Evolutionary conservation across 2,888 invertebrate species (phyloP).

Genomic region (Eupithecia exiguata): DNA sequence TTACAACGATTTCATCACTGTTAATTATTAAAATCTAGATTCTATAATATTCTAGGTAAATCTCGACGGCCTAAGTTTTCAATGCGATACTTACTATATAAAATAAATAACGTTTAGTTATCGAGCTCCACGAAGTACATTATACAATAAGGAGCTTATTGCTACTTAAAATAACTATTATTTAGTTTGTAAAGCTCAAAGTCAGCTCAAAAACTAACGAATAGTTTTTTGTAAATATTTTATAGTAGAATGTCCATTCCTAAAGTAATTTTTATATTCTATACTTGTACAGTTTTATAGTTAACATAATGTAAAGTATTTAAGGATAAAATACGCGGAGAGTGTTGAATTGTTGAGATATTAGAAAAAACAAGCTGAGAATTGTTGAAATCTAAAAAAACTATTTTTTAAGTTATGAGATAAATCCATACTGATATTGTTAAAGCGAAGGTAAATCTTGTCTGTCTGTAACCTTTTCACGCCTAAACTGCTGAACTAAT

Average conservation of each 20-base stretch:
- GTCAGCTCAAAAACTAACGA: conserved; percentile 75
- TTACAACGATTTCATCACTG: not conserved
- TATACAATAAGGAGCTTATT: conserved; percentile 51
- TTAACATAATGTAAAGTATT: conserved; percentile 8
- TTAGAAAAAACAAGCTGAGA: not conserved
- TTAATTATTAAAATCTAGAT: not conserved
- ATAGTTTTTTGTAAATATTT: conserved; percentile 68
- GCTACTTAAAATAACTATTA: conserved; percentile 50
- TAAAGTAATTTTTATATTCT: conserved; percentile 69
- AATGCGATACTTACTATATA: not conserved
- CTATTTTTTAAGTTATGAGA: not conserved
- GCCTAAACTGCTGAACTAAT: not conserved
- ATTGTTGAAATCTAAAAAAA: not conserved
- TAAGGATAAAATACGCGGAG: not conserved
- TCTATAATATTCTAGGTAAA: not conserved
- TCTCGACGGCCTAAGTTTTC: conserved; percentile 2
- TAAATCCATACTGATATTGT: not conserved
- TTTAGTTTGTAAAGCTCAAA: conserved; percentile 82
- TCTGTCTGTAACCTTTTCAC: not conserved
- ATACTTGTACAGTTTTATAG: conserved; percentile 41
- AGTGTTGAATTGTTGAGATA: conserved; percentile 4
- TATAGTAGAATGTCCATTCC: conserved; percentile 67
- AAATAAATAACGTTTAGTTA: conserved; percentile 13
- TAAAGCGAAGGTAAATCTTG: not conserved
- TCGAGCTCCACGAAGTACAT: conserved; percentile 64